Evolutionary conservation across 1,140 invertebrate species (phyloP), one percentile per base, ranked within the genome.

Genomic region (Apis mellifera): DNA sequence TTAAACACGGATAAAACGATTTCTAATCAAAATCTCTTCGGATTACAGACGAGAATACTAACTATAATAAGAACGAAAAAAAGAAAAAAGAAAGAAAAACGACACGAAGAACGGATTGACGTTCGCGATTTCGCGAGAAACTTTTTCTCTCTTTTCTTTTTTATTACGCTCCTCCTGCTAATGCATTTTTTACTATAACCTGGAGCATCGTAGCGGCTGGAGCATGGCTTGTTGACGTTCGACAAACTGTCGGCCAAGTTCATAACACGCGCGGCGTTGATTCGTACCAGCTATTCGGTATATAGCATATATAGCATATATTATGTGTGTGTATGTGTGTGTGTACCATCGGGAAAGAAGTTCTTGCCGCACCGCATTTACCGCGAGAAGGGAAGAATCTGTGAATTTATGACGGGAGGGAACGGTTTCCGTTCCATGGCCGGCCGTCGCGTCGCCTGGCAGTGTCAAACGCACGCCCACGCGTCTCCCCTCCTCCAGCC

Each of bases 121-220:
- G 32, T 3, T 32, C 2, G 32, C 32, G 32, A 32, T 32, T 32
- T 32, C 32, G 32, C 32, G 32, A 32, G 32, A 32, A 32, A 42
- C 8, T 55, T n/a, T 64, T 62, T 42, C 23, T 32, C 50, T 59
- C 15, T 32, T 23, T 8, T 3, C 19, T 26, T 52, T 42, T 42
- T 42, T 42, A 42, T 42, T 42, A 42, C 32, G 32, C 32, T 42
- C 32, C 32, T 32, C 2, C 32, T 11, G 42, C n/a, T 82, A 82
- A 82, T 76, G 64, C 64, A 77, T 82, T 82, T 32, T 82, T 69
- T 82, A 82, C 64, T 54, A 82, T 82, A 82, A 76, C 62, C 64
- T 76, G 52, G 59, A 66, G 62, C 52, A 78, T 42, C 68, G 42
- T 26, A 42, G 32, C 32, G 13, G 9, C 11, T 13, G 52, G 12